Evolutionary conservation across 2,797 vertebrate species (phyloP), one percentile per base, ranked within the genome.

Genomic region (Apodemus agrarius): DNA sequence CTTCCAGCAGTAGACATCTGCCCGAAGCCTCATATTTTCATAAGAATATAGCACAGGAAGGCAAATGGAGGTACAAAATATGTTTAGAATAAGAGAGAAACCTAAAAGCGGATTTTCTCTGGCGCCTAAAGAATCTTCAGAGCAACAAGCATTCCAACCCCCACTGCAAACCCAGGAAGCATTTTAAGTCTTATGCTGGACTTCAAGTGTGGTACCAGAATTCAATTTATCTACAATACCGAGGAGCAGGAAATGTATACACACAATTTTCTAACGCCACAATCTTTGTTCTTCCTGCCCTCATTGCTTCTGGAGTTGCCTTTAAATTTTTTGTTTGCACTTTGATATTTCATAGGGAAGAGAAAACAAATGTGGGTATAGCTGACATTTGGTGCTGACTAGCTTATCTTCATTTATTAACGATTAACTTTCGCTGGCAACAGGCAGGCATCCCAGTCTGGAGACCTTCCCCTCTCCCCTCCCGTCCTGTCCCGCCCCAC

Each of bases 401-500:
- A 75, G 75, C 93, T 97, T 96, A 97, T 97, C 96, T 94, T 95
- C 75, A 75, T 37, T 46, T 54, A 95, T 89, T 91, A 97, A 97
- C 17, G 13, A 95, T 96, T 96, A 96, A 96, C 94, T 95, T 97
- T 95, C 40, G 96, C 78, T 91, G 93, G 90, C 88, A 97, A 94
- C 37, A 86, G 67, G 59, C 88, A 90, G 72, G 82, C 88, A 91
- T 37, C 88, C 83, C 54, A 87, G 82, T 95, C 74, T 94, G 79
- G 31, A 89, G 61, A 97, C 94, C 96, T 97, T 49, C 88, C 90
- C 63, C 63, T 2, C 26, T 31, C 17, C 40, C 93, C 93, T 96
- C 46, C 46, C 46, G 6, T 49, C 46, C 46, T 49, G 46, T 54
- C 81, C 92, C 63, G 40, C 26, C 16, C 31, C 40, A 19, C 34